phyloP scores from a whole-genome alignment of 1,140 invertebrate species.

The Aphelinus atriplicis region DNA sequence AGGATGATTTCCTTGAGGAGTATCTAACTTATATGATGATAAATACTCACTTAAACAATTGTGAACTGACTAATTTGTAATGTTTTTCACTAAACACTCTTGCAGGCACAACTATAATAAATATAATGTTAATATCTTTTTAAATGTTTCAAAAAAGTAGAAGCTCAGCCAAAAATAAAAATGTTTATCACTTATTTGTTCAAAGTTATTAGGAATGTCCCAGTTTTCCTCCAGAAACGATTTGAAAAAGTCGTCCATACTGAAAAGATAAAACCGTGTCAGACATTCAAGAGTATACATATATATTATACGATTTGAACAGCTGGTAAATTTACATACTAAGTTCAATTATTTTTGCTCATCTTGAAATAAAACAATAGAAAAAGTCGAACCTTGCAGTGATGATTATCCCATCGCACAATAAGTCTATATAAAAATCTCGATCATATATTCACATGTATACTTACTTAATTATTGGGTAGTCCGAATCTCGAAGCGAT shows the following conservation, averaged over 20 bases:
- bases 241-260: constrained; percentile 15
- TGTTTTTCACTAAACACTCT: constrained; percentile 24
- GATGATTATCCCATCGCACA: too few species aligned
- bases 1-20: too few species aligned
- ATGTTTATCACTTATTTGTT: constrained; percentile 26
- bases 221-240: constrained; percentile 6
- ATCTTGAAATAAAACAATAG: too few species aligned
- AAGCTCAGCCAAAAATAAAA: background rate
- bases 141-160: background rate
- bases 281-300: too few species aligned
- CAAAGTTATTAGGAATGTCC: constrained; percentile 11
- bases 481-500: background rate
- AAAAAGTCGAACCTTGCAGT: too few species aligned
- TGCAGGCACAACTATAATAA: constrained; percentile 22
- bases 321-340: too few species aligned
- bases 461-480: constrained; percentile 32
- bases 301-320: too few species aligned
- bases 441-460: background rate
- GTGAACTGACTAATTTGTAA: constrained; percentile 26
- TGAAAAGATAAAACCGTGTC: constrained; percentile 6
- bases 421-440: too few species aligned
- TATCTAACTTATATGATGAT: background rate
- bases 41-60: constrained; percentile 27
- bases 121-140: background rate
- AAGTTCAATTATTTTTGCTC: too few species aligned